Evolutionary conservation across 2,797 vertebrate genomes (phyloP).

Genomic region (Distichodus sexfasciatus): DNA sequence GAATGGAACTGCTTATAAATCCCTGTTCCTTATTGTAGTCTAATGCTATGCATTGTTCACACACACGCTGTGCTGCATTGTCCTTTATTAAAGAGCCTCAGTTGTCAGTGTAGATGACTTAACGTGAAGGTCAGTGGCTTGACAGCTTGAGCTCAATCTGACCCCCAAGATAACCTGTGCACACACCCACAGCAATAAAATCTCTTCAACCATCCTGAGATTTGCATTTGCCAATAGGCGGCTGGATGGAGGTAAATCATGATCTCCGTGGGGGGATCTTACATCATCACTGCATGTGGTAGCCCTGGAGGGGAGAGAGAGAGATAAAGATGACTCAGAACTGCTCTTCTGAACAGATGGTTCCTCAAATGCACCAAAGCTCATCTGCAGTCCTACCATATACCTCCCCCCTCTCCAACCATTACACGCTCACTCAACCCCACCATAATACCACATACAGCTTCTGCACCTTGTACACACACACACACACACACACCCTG

Average conservation of each 20-base stretch:
- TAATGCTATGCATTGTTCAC: too few species aligned
- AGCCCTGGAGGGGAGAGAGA: background rate
- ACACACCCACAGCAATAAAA: background rate
- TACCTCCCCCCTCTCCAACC: too few species aligned
- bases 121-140: background rate
- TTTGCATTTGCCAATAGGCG: too few species aligned
- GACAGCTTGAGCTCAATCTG: background rate
- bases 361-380: slow-evolving; percentile 22
- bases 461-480: too few species aligned
- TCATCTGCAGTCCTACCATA: too few species aligned
- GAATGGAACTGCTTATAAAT: too few species aligned
- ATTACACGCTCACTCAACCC: background rate
- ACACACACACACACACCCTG: slow-evolving; percentile 6
- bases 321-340: slow-evolving; percentile 35
- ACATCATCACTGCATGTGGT: slow-evolving; percentile 25
- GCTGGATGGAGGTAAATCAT: background rate
- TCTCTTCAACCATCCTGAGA: too few species aligned
- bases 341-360: slow-evolving; percentile 42
- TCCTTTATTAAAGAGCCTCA: background rate
- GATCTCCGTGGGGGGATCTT: background rate
- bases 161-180: too few species aligned
- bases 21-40: too few species aligned
- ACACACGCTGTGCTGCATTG: background rate
- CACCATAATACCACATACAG: background rate
- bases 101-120: background rate